A percentile compares a stretch with the other conserved stretches of the same genome.
Evolutionary conservation across 2,888 invertebrate species (phyloP).

Genomic region (Caradrina clavipalpis): DNA sequence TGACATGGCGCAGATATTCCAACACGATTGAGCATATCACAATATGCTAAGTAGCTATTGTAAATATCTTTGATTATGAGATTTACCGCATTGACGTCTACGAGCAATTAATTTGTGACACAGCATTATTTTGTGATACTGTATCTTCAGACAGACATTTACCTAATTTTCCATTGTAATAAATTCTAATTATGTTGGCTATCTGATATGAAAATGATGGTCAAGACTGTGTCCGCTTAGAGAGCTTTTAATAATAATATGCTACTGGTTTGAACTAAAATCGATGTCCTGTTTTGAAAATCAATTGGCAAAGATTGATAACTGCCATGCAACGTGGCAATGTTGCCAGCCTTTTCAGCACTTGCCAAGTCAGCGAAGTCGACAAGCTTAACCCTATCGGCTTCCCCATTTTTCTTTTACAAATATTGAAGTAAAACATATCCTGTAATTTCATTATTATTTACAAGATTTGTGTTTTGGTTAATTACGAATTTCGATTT

Average conservation of each 20-base stretch:
- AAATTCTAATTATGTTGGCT: conserved; percentile 1
- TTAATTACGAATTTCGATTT: no score
- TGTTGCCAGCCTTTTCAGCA: no score
- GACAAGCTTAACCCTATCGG: no score
- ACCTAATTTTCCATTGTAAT: conserved; percentile 6
- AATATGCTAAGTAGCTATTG: background rate
- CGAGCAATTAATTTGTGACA: conserved; percentile 12
- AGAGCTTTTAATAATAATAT: background rate
- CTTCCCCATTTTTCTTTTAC: no score
- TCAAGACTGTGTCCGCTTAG: background rate
- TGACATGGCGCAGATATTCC: conserved; percentile 16
- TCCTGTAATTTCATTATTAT: no score
- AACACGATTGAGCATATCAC: conserved; percentile 16
- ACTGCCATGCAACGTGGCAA: no score
- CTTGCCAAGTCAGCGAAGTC: no score
- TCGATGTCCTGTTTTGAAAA: no score
- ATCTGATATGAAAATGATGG: background rate
- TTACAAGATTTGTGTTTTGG: no score
- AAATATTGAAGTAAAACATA: no score
- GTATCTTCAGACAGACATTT: conserved; percentile 30
- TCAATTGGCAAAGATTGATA: no score
- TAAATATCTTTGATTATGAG: conserved; percentile 21
- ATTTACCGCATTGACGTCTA: conserved; percentile 18
- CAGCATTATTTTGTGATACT: background rate
- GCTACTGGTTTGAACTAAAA: no score